Base-by-base conservation (phyloP, 2,888 invertebrate species). In the Tachina lurida region DNA sequence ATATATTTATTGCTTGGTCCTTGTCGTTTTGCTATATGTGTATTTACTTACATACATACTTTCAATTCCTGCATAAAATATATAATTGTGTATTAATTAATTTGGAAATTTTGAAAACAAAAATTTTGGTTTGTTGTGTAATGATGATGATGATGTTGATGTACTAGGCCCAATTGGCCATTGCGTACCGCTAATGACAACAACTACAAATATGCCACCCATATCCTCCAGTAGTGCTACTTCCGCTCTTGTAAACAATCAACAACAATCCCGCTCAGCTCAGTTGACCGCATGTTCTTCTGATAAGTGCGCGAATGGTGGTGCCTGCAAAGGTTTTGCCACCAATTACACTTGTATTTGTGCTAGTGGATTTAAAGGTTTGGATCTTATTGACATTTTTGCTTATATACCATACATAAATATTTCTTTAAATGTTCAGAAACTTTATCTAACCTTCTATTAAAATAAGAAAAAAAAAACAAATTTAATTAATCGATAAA, bases 301-400 rank as follows among this genome's bases (percentile, higher is more conserved):
- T 89, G 91, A 92, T 89, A 90, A 91, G 43, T 98, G 97, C 93
- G 94, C 95, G 92, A 96, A 96, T 93, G 94, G 93, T 88, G 96
- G 95, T 89, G 95, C 95, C 76, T 97, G 97, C 92, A 93, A 94
- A 86, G 95, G 95, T 91, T 93, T 92, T 73, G 94, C 94, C 87
- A 95, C 95, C 87, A 94, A 95, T 87, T 96, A 95, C 93, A 94
- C 94, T 89, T 98, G 97, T 94, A 92, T 93, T 87, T 98, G 98
- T 93, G 93, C 94, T 87, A 92, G 93, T 83, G 96, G 96, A 87
- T 96, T 93, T 90, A 94, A 94, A 93, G 96, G 96, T 94, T 93
- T 91, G 92, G 89, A 87, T 75, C 60, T 73, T 63, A 45, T 60
- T 87, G 45, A 80, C 63, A 85, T 58, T 56, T 58, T 13, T 47